phyloP scores from a whole-genome alignment of 2,888 invertebrate species.

The Candidula unifasciata region DNA sequence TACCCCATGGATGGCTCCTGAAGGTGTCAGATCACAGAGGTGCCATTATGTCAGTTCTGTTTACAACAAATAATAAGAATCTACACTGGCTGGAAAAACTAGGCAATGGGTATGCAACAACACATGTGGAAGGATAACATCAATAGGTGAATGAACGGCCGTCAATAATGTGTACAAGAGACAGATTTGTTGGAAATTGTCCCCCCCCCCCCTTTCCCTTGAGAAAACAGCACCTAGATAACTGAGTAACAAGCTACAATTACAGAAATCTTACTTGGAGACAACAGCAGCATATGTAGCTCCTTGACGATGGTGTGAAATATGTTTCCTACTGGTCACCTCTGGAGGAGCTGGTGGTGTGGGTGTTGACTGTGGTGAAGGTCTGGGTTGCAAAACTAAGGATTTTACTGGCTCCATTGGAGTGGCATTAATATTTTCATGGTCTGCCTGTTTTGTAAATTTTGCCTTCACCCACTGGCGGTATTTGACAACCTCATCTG shows the following conservation, averaged over 20 bases:
- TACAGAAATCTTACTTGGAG: constrained; percentile 18
- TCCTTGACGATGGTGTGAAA: not conserved
- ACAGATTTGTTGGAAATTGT: no score
- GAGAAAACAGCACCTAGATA: not conserved
- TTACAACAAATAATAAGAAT: no score
- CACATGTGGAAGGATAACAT: no score
- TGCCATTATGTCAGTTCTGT: no score
- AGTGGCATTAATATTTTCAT: constrained; percentile 21
- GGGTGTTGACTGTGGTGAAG: not conserved
- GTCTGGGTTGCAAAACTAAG: not conserved
- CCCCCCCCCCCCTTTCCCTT: no score
- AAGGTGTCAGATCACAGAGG: no score
- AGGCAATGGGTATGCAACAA: no score
- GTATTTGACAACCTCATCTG: constrained; percentile 92
- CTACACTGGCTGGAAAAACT: no score
- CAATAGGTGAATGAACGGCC: no score
- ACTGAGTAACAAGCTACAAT: not conserved
- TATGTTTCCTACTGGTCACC: not conserved
- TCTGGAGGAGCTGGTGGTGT: constrained; percentile 16
- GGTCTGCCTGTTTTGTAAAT: constrained; percentile 72
- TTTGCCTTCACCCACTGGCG: constrained; percentile 84
- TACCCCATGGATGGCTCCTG: no score
- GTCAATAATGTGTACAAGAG: no score
- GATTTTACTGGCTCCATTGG: not conserved
- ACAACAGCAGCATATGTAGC: constrained; percentile 49